Conservation (phyloP, 2,888 invertebrate species). For the Morpho deidamia region DNA sequence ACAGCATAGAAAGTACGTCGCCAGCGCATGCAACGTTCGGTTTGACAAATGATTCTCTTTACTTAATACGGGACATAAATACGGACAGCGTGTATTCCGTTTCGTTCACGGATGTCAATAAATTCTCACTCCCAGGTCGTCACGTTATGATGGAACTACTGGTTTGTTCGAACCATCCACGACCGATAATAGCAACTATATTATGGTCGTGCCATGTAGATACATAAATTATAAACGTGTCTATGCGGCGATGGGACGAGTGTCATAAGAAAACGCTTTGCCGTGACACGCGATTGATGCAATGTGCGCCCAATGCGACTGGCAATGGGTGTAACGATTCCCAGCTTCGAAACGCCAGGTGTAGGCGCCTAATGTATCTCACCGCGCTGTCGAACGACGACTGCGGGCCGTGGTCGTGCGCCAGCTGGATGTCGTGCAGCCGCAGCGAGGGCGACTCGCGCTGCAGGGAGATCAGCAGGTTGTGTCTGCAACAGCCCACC, state of each 20-base stretch:
- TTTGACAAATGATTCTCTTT: conserved; percentile 39
- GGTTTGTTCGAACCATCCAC: too few relatives aligned
- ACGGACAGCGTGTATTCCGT: conserved; percentile 24
- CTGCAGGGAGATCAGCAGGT: conserved; percentile 88
- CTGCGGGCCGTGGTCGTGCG: conserved; percentile 37
- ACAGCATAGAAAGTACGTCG: conserved; percentile 8
- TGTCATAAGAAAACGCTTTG: too few relatives aligned
- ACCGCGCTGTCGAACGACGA: conserved; percentile 35
- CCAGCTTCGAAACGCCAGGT: too few relatives aligned
- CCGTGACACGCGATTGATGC: too few relatives aligned
- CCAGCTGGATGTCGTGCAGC: conserved; percentile 88
- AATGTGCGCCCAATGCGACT: too few relatives aligned
- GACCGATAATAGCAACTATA: too few relatives aligned
- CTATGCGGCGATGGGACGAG: too few relatives aligned
- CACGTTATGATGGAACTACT: too few relatives aligned
- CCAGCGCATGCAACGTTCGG: conserved; percentile 37
- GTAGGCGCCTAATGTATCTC: conserved; percentile 12
- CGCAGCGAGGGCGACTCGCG: conserved; percentile 87
- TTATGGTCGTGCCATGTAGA: too few relatives aligned
- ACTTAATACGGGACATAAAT: conserved; percentile 31
- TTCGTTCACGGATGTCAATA: conserved; percentile 36
- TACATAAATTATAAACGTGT: too few relatives aligned
- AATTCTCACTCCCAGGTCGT: too few relatives aligned
- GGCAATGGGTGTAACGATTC: too few relatives aligned
- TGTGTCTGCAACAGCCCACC: conserved; percentile 61